Evolutionary conservation across 1,140 invertebrate genomes (phyloP), one percentile per base, ranked within the genome.

Genomic region (Cherax quadricarinatus): DNA sequence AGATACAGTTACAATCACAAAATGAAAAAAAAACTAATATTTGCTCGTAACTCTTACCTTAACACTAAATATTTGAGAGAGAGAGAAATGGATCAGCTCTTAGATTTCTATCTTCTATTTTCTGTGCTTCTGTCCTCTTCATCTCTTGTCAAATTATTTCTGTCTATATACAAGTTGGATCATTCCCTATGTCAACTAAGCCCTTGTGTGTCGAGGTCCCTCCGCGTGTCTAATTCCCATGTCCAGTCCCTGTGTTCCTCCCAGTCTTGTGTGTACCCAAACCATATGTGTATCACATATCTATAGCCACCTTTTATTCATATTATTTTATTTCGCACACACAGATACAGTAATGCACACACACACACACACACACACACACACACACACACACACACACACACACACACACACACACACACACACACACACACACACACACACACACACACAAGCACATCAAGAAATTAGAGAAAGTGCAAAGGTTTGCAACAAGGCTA

Each of bases 371-470:
- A 66, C 62, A 83, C n/a, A 83, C 49, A 83, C n/a, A 83, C n/a
- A 83, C 53, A 83, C 53, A 83, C 53, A 83, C 53, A 53, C n/a
- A 83, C 53, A 83, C 53, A 83, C 53, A 83, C 53, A 83, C 53
- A 83, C 53, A 66, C 62, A 66, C 62, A 66, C 62, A 66, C 62
- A 66, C 62, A 66, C 62, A 66, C 62, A 66, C 62, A 66, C 62
- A 66, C 62, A 66, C 62, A 66, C 62, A 66, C 62, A 66, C 62
- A 66, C 62, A 66, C 62, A 66, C 62, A 66, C 62, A 66, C 62
- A 66, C 62, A 66, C 62, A 66, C 62, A 66, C 62, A 66, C 62
- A 66, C 62, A 14, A n/a, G n/a, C n/a, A n/a, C n/a, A n/a, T n/a
- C n/a, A n/a, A n/a, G n/a, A n/a, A n/a, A n/a, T n/a, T n/a, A n/a